These are phyloP conservation scores for Elephas maximus DNA, from an alignment of 2,113 vertebrate genomes.

Conservation along the genomic window DNA sequence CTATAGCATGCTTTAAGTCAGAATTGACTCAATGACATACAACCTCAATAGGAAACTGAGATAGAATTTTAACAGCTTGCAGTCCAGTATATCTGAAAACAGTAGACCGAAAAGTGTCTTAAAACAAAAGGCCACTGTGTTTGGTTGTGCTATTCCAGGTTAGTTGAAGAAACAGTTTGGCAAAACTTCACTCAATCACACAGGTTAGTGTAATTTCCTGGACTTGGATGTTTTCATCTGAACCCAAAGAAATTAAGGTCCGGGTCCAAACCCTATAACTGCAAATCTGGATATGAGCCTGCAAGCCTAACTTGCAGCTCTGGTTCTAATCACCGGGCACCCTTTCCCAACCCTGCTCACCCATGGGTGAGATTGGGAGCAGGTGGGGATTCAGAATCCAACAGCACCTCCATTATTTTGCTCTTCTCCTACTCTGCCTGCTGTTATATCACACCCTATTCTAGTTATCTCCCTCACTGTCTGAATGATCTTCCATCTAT, in stretches of 20 bases:
- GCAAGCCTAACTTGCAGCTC: neutral
- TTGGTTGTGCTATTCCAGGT: neutral
- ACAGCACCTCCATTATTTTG: neutral
- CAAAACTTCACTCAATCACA: neutral
- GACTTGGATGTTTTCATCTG: neutral
- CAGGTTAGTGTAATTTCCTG: neutral
- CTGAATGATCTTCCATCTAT: conserved; percentile 71
- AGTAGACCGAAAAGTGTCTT: neutral
- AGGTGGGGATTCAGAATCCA: neutral
- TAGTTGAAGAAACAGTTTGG: neutral
- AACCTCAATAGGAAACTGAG: neutral
- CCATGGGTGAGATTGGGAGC: neutral
- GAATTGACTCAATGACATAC: neutral
- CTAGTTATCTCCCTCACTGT: conserved; percentile 60
- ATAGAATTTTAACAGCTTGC: neutral
- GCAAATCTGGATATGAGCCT: neutral
- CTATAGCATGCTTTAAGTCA: neutral
- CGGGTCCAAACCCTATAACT: neutral
- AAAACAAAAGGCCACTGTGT: neutral
- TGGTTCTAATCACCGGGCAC: neutral
- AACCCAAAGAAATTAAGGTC: neutral
- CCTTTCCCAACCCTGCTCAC: neutral
- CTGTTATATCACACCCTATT: neutral
- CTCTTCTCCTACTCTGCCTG: neutral
- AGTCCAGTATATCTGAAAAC: neutral